Conservation (phyloP, 2,113 vertebrate genomes). For the Xiphias gladius region DNA sequence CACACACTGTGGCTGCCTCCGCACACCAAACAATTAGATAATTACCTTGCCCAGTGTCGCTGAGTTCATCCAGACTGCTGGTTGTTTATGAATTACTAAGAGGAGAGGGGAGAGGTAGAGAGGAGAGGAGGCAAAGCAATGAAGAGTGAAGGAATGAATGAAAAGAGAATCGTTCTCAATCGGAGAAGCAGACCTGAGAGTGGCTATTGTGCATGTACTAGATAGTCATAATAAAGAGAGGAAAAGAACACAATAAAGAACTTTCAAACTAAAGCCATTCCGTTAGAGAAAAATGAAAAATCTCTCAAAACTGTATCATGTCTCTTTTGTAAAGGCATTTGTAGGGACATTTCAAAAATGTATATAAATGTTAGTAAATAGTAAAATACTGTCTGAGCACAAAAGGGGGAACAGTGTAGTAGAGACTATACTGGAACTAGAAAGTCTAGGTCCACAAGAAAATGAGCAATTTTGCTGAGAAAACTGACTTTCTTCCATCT, state of each 20-base stretch:
- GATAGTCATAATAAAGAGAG: neutral
- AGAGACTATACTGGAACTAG: too few species aligned
- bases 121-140: neutral
- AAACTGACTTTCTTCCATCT: neutral
- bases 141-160: constrained; percentile 15
- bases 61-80: constrained; percentile 55
- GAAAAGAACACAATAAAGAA: neutral
- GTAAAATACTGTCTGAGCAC: neutral
- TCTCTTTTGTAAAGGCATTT: neutral
- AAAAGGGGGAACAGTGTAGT: neutral
- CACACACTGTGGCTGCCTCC: constrained; percentile 17
- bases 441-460: too few species aligned
- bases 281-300: neutral
- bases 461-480: too few species aligned
- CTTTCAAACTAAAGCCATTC: neutral
- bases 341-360: neutral
- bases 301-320: neutral
- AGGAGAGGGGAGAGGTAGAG: neutral
- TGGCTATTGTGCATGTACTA: neutral
- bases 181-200: neutral
- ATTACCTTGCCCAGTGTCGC: constrained; percentile 51
- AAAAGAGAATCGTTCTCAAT: constrained; percentile 21
- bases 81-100: constrained; percentile 30
- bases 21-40: constrained; percentile 58
- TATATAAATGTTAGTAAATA: neutral